Conservation (phyloP, 1,140 invertebrate genomes). For the Lucilia sericata region DNA sequence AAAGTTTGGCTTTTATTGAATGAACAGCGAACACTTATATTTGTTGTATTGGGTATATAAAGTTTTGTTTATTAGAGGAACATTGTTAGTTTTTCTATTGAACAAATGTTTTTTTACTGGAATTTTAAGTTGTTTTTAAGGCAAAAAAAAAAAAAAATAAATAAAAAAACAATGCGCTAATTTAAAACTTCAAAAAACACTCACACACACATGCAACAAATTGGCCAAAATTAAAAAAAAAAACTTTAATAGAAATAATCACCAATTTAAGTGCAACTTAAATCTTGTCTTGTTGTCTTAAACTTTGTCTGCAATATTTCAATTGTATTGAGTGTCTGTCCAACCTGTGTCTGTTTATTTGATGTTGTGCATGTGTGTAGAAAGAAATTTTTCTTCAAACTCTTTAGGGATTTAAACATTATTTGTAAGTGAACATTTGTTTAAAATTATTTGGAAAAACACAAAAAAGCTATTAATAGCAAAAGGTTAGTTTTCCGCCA, state of each 20-base stretch:
- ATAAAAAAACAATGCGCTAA: constrained; percentile 21
- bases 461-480: constrained; percentile 18
- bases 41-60: not conserved
- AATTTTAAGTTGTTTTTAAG: not conserved
- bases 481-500: constrained; percentile 44
- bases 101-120: not conserved
- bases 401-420: constrained; percentile 28
- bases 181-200: not conserved
- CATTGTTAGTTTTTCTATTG: not conserved
- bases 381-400: not conserved
- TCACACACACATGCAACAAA: not conserved
- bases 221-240: not conserved
- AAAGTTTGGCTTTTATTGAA: constrained; percentile 3
- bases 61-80: too few species aligned
- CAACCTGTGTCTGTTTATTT: not conserved
- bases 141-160: not conserved
- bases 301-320: not conserved
- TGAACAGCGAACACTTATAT: not conserved
- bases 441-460: not conserved
- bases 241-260: constrained; percentile 2
- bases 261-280: constrained; percentile 15
- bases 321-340: not conserved
- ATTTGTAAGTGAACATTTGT: constrained; percentile 10
- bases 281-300: constrained; percentile 16
- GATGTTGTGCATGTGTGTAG: not conserved